Base-by-base conservation (phyloP, 2,113 vertebrate genomes). In the Lepisosteus oculatus region DNA sequence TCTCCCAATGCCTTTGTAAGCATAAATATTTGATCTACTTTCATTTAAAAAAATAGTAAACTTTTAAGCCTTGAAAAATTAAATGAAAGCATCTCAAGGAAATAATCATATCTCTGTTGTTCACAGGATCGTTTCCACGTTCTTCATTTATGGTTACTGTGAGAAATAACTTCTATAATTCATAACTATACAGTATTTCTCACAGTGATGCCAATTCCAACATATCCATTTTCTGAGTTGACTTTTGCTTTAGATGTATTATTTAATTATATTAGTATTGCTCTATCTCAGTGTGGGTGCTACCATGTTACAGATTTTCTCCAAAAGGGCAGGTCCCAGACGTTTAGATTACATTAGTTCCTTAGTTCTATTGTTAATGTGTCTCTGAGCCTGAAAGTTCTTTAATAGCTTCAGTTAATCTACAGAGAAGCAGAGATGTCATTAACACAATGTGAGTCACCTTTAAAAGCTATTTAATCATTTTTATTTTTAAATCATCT, bases 311-410 rank as follows among this genome's bases (percentile, higher is more conserved):
- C 17, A 68, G 66, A 65, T 67, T 68, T 55, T 44, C 56, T 9
- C n/a, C 44, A 74, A 74, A 75, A 70, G 74, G 45, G 47, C 70
- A 63, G 69, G 51, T 56, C 61, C 42, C 59, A 72, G 69, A 74
- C 76, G 69, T 65, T 64, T 56, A 68, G 65, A 74, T 72, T 72
- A 71, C 47, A 80, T 80, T 76, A 78, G 70, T 56, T 63, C 61
- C 66, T 63, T 70, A 17, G 41, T 65, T 78, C 17, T 63, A 73
- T 68, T 72, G 71, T 71, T 69, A 56, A 41, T 72, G 69, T 9
- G 44, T 44, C 29, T 68, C 72, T 67, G 63, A 15, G 57, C 67
- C 56, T 43, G 61, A 63, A 59, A 51, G 66, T 8, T 54, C 15
- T 54, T 29, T 67, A 67, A 67, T 67, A 44, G 47, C 45, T 66